Base-by-base conservation (phyloP, 1,140 invertebrate genomes). In the Parapsyche elsis region DNA sequence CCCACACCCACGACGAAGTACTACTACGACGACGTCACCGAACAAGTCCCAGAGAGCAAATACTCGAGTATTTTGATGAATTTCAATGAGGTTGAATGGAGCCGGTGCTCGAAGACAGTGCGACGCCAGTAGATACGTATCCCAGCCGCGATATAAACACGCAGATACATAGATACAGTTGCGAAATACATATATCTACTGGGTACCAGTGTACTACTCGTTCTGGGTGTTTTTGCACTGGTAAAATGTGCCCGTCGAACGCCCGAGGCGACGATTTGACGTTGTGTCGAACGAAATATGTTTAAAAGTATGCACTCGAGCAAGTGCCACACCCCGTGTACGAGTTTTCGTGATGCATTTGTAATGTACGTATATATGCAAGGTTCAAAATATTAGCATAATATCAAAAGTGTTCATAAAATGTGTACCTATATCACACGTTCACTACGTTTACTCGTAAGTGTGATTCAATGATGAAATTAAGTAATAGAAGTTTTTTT, bases 71-170 rank as follows among this genome's bases (percentile, higher is more conserved):
- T 64, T 61, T 77, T 77, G 30, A 64, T 64, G 57, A 77, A 77
- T 81, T 81, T 70, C 19, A 78, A 78, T 75, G 44, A 49, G 76
- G 49, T 49, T 57, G 67, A 78, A 67, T 80, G 16, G 76, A 75
- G 30, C 24, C 44, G 71, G 71, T 26, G 44, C 75, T 64, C 46
- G 53, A 81, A 78, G 80, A 81, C 80, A 79, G 19, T 14, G 67
- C 71, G 80, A 70, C 80, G 80, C 80, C 80, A 46, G 70, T 74
- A 57, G 76, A 80, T 4, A 38, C 30, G 7, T n/a, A n/a, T n/a
- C 30, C 30, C 30, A 4, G 30, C 30, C 30, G 21, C 67, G 5
- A 21, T 23, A 45, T 73, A 49, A n/a, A n/a, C n/a, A n/a, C n/a
- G 24, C 19, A 19, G 64, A 67, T 12, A 19, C 5, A 21, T 67